A percentile compares a stretch with the other conserved stretches of the same genome.
Evolutionary conservation across 2,888 invertebrate species (phyloP).

Genomic region (Mesorhabditis spiculigera): DNA sequence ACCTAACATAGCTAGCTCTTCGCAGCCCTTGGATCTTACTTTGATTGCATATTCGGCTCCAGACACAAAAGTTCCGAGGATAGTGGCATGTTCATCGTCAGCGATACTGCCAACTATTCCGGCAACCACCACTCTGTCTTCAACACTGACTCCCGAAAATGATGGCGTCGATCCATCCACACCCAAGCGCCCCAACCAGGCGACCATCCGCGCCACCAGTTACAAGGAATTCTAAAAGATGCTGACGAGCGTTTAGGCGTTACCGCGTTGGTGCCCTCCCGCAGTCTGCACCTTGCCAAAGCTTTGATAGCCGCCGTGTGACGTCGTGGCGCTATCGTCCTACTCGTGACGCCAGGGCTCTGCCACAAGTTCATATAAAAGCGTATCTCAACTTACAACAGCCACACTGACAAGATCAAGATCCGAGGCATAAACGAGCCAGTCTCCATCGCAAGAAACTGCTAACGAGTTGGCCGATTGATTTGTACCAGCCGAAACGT

Average conservation of each 20-base stretch:
- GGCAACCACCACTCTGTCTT: neutral
- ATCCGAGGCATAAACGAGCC: conserved; percentile 27
- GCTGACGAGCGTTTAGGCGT: neutral
- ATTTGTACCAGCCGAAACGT: conserved; percentile 28
- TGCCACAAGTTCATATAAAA: neutral
- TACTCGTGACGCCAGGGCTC: neutral
- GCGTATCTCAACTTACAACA: conserved; percentile 7
- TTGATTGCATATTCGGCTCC: too few species aligned
- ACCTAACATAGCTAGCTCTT: too few species aligned
- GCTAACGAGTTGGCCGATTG: conserved; percentile 33
- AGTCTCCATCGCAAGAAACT: conserved; percentile 15
- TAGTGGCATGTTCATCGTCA: neutral
- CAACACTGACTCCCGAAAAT: conserved; percentile 11
- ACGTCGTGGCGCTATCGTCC: conserved; percentile 1
- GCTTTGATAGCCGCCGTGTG: neutral
- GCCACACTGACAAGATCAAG: conserved; percentile 26
- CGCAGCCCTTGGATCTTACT: too few species aligned
- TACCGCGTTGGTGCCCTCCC: neutral
- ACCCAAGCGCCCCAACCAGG: conserved; percentile 17
- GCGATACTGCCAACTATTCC: neutral
- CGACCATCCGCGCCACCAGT: conserved; percentile 18
- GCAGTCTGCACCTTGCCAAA: neutral
- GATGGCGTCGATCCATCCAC: neutral
- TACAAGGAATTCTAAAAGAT: conserved; percentile 16
- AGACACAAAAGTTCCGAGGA: too few species aligned